A percentile compares a stretch with the other conserved stretches of the same genome.
Evolutionary conservation across 2,113 vertebrate genomes (phyloP).

Genomic region (Hydropotes inermis): DNA sequence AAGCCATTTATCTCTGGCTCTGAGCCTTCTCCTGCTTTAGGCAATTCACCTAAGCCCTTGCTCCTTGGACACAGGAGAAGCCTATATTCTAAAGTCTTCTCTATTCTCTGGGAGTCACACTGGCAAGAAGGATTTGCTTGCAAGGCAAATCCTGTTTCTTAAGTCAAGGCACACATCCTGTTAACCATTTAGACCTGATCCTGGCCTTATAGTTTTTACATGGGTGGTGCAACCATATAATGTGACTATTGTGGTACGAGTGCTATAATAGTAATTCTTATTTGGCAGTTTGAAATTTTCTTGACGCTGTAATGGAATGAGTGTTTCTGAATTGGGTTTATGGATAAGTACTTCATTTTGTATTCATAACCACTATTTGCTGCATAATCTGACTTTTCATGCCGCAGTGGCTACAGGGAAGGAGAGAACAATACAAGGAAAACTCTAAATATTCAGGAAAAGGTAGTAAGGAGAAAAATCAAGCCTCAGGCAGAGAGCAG

Average conservation of each 20-base stretch:
- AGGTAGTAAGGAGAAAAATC: background rate
- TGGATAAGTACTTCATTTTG: constrained; percentile 36
- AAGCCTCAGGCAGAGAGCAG: background rate
- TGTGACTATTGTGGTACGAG: constrained; percentile 39
- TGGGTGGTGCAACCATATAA: constrained; percentile 48
- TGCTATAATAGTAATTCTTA: constrained; percentile 32
- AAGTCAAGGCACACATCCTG: background rate
- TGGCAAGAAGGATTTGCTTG: background rate
- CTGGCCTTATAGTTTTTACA: constrained; percentile 48
- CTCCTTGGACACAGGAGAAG: background rate
- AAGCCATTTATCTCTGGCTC: background rate
- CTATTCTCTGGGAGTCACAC: background rate
- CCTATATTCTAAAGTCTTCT: background rate
- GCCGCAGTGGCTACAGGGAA: background rate
- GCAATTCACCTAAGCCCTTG: background rate
- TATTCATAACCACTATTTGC: constrained; percentile 41
- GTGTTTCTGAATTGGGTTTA: constrained; percentile 24
- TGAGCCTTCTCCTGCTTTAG: background rate
- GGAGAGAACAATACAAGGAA: background rate
- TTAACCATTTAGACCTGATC: constrained; percentile 50
- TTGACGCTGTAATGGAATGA: constrained; percentile 37
- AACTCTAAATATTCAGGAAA: constrained; percentile 43
- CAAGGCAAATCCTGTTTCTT: constrained; percentile 4
- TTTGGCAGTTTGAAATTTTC: constrained; percentile 57
- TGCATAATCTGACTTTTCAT: constrained; percentile 39